phyloP scores from a whole-genome alignment of 2,113 vertebrate species.

The Mormoops blainvillei region DNA sequence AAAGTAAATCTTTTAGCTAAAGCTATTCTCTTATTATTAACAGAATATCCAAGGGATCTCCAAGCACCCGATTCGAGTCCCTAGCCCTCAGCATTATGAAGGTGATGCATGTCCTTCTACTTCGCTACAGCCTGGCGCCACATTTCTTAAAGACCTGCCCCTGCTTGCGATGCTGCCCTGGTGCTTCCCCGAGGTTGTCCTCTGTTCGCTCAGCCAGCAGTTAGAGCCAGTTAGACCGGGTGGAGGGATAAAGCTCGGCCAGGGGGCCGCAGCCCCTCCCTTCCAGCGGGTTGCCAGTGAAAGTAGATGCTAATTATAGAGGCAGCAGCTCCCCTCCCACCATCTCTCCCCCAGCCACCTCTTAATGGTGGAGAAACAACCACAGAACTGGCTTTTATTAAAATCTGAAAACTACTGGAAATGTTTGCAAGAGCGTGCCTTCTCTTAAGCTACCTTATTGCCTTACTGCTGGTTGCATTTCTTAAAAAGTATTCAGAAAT shows the following conservation, averaged over 20 bases:
- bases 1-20: background rate
- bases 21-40: slow-evolving; percentile 53
- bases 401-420: background rate
- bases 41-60: slow-evolving; percentile 87
- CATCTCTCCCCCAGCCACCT: background rate
- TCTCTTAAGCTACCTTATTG: background rate
- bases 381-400: background rate
- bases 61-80: slow-evolving; percentile 79
- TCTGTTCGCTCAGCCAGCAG: too few species aligned
- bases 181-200: background rate
- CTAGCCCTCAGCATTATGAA: slow-evolving; percentile 72
- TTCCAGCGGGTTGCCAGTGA: background rate
- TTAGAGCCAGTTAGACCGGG: too few species aligned
- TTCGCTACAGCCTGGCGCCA: background rate
- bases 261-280: background rate
- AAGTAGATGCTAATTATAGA: slow-evolving; percentile 36
- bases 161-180: background rate
- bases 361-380: background rate
- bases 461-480: background rate
- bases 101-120: slow-evolving; percentile 67
- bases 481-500: background rate
- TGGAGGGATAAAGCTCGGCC: too few species aligned
- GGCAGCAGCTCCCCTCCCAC: background rate
- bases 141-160: background rate
- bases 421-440: background rate